These are phyloP conservation scores for Calidris pygmaea DNA, from an alignment of 2,113 vertebrate species.

Conservation along the genomic window DNA sequence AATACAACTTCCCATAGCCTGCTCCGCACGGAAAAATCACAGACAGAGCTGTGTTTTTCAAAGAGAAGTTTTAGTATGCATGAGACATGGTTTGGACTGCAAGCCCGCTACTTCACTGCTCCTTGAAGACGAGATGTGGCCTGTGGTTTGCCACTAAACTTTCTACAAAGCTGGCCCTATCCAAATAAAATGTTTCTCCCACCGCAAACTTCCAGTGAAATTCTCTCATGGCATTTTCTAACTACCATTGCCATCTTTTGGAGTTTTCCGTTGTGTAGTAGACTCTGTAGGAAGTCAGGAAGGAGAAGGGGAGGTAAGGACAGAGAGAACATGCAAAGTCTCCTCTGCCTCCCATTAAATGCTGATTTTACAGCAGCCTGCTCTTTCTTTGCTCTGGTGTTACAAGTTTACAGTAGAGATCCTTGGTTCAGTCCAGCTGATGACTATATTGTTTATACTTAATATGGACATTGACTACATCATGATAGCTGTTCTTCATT, in stretches of 20 bases:
- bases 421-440: background rate
- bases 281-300: background rate
- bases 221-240: background rate
- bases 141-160: slow-evolving; percentile 26
- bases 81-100: background rate
- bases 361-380: background rate
- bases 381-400: background rate
- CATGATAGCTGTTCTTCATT: slow-evolving; percentile 20
- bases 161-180: background rate
- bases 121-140: slow-evolving; percentile 28
- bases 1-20: background rate
- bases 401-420: background rate
- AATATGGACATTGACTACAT: background rate
- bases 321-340: background rate
- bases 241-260: background rate
- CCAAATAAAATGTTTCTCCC: slow-evolving; percentile 4
- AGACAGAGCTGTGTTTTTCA: background rate
- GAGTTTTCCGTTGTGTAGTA: background rate
- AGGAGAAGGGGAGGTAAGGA: background rate
- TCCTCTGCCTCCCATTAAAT: background rate
- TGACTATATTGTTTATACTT: background rate
- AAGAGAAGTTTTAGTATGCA: background rate
- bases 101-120: background rate
- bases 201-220: background rate
- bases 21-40: background rate